Evolutionary conservation across 2,113 vertebrate species (phyloP), one percentile per base, ranked within the genome.

Genomic region (Lutjanus erythropterus): DNA sequence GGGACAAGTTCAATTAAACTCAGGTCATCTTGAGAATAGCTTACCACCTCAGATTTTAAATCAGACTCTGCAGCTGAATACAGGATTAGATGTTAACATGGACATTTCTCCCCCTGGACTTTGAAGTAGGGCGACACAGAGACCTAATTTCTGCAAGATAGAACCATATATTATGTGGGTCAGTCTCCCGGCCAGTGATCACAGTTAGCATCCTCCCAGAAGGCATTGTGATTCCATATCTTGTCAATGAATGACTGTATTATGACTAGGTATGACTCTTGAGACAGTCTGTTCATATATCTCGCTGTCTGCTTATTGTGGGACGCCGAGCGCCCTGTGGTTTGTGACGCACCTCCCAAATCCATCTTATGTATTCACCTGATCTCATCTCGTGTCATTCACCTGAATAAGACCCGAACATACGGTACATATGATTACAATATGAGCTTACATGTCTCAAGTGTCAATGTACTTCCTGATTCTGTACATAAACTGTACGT

Each of bases 161-260:
- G 52, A 73, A 55, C 42, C 59, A 69, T 87, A 73, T 72, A 80
- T 86, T 84, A 91, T 89, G 74, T 92, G 84, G 88, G 87, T 89
- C 84, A 86, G 86, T 9, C 67, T 81, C 56, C 78, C 23, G 44
- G 81, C 19, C 74, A 44, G 77, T 74, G 31, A 62, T 89, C 85
- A 91, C 89, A 91, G 85, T 86, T 74, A 78, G 75, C 41, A 37
- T 82, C 80, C 16, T 67, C 56, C 58, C 21, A 58, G 64, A 71
- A 56, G 80, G 3, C 69, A 77, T 78, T 87, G 56, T 78, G 59
- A 85, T 55, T 85, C 53, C 78, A 86, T 75, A 78, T 89, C 74
- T 80, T 16, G 31, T 71, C 52, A 82, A 86, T 81, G 64, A 85
- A 80, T 41, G 42, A 27, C 41, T 42, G 53, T 81, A 80, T 82